Evolutionary conservation across 2,888 invertebrate genomes (phyloP).

Genomic region (Sphinx pinastri): DNA sequence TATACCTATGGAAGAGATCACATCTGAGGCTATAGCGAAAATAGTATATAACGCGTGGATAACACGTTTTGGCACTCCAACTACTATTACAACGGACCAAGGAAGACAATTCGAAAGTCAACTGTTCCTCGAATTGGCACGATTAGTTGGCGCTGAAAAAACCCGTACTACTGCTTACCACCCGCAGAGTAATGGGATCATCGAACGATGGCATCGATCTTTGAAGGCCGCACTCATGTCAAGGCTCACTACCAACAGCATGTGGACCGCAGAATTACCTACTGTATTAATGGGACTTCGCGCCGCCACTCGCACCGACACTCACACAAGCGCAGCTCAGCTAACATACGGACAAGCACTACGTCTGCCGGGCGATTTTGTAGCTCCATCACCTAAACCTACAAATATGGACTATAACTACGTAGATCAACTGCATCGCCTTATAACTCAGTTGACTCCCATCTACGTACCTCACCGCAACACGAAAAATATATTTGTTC

Average conservation of each 20-base stretch:
- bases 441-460: too few relatives aligned
- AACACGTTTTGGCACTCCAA: neutral
- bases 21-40: neutral
- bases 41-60: neutral
- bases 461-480: too few relatives aligned
- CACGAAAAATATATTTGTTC: too few relatives aligned
- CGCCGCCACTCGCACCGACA: neutral
- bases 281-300: conserved; percentile 1
- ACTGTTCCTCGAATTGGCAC: neutral
- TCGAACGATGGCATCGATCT: neutral
- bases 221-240: conserved; percentile 1
- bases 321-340: neutral
- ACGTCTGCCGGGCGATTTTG: too few relatives aligned
- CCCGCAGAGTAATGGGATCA: conserved; percentile 1
- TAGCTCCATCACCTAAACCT: too few relatives aligned
- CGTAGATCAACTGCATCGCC: too few relatives aligned
- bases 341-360: too few relatives aligned
- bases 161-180: neutral
- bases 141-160: conserved; percentile 3
- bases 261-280: neutral
- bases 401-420: too few relatives aligned
- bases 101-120: neutral
- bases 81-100: neutral
- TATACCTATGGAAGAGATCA: neutral
- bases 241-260: neutral